Evolutionary conservation across 2,797 vertebrate genomes (phyloP).

Genomic region (Danio kyathit): DNA sequence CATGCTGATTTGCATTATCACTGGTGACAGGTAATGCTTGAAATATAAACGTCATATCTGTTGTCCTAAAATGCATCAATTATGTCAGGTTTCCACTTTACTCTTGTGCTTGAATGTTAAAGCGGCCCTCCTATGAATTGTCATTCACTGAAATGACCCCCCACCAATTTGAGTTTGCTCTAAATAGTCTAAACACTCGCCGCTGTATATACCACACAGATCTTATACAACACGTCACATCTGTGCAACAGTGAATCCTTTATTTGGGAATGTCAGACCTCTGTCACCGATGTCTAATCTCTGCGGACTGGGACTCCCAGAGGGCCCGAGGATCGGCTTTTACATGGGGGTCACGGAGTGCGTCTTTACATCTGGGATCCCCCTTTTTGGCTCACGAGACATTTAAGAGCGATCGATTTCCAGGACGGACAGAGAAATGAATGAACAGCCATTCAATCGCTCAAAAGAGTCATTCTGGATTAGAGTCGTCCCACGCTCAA

Average conservation of each 20-base stretch:
- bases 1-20: too few species aligned
- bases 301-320: not conserved
- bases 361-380: slow-evolving; percentile 27
- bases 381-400: slow-evolving; percentile 14
- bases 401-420: slow-evolving; percentile 4
- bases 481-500: not conserved
- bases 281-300: slow-evolving; percentile 22
- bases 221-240: not conserved
- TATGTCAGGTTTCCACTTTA: too few species aligned
- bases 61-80: too few species aligned
- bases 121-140: too few species aligned
- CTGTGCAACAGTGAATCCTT: slow-evolving; percentile 18
- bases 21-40: too few species aligned
- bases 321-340: not conserved
- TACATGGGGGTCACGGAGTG: slow-evolving; percentile 4
- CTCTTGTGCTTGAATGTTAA: too few species aligned
- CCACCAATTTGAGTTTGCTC: too few species aligned
- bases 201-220: not conserved
- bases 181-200: not conserved
- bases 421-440: not conserved
- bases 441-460: not conserved
- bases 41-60: too few species aligned
- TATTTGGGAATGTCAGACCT: slow-evolving; percentile 23
- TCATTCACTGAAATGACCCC: too few species aligned
- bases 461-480: slow-evolving; percentile 6